These are phyloP conservation scores for Parazoanthus atlanticus DNA, from an alignment of 92 coral and sea anemone genomes.

Conservation along the genomic window DNA sequence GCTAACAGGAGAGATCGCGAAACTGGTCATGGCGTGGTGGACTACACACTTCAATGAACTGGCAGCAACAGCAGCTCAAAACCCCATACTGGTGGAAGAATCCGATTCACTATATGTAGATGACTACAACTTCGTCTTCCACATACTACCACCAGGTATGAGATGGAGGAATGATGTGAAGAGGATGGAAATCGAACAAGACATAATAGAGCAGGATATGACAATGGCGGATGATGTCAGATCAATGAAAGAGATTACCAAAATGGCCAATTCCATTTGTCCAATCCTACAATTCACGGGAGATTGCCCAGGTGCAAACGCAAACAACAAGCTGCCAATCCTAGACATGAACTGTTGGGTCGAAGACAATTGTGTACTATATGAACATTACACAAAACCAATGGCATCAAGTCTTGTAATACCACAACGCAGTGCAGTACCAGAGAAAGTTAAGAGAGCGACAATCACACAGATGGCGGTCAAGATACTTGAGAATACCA, in stretches of 20 bases:
- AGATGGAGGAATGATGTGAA: slow-evolving; percentile 34
- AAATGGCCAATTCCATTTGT: slow-evolving; percentile 29
- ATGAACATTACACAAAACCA: slow-evolving; percentile 20
- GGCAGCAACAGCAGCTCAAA: slow-evolving; percentile 41
- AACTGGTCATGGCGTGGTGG: slow-evolving; percentile 48
- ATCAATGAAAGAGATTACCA: slow-evolving; percentile 34
- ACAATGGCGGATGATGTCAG: slow-evolving; percentile 19
- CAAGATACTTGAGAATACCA: slow-evolving; percentile 38
- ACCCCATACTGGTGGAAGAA: slow-evolving; percentile 36
- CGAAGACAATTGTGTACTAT: slow-evolving; percentile 31
- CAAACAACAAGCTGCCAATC: slow-evolving; percentile 20
- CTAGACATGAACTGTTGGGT: slow-evolving; percentile 29
- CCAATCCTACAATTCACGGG: slow-evolving; percentile 28
- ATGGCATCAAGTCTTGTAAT: slow-evolving; percentile 30
- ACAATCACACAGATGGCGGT: slow-evolving; percentile 39
- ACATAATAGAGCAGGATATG: slow-evolving; percentile 23
- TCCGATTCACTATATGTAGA: slow-evolving; percentile 39
- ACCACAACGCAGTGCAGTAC: slow-evolving; percentile 31
- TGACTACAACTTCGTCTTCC: too few relatives aligned
- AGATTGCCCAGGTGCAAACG: slow-evolving; percentile 20
- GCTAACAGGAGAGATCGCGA: too few relatives aligned
- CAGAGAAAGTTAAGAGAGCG: slow-evolving; percentile 23
- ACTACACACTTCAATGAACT: slow-evolving; percentile 37
- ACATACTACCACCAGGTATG: too few relatives aligned
- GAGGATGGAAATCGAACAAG: slow-evolving; percentile 31